phyloP scores from a whole-genome alignment of 2,888 invertebrate genomes.

The Pollenia angustigena region DNA sequence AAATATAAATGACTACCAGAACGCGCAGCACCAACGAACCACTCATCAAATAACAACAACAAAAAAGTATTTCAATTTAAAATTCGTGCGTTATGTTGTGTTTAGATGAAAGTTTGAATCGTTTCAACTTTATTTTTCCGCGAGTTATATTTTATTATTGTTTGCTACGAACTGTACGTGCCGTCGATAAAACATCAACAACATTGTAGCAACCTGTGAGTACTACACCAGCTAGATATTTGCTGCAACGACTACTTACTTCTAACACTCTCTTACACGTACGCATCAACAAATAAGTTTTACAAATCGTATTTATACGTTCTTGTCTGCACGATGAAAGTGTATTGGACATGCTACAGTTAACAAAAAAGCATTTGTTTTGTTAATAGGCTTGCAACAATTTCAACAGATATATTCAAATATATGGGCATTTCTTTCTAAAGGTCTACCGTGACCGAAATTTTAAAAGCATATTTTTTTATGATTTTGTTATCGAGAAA shows the following conservation, averaged over 20 bases:
- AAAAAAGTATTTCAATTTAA: constrained; percentile 43
- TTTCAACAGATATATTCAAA: too few relatives aligned
- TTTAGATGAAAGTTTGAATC: constrained; percentile 2
- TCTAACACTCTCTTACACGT: constrained; percentile 24
- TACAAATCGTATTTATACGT: constrained; percentile 23
- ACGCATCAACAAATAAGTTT: constrained; percentile 37
- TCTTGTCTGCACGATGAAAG: background rate
- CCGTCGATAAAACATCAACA: constrained; percentile 37
- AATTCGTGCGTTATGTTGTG: constrained; percentile 45
- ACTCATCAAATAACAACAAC: background rate
- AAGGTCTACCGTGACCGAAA: too few relatives aligned
- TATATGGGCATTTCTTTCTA: too few relatives aligned
- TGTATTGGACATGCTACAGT: too few relatives aligned
- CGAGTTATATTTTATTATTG: constrained; percentile 4
- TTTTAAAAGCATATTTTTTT: too few relatives aligned
- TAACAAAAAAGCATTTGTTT: too few relatives aligned
- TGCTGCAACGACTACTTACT: background rate
- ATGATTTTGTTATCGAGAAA: too few relatives aligned
- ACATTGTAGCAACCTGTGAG: constrained; percentile 4
- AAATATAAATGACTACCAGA: constrained; percentile 39
- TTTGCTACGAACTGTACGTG: constrained; percentile 45
- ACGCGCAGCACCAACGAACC: background rate
- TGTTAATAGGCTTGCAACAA: too few relatives aligned
- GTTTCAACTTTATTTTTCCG: constrained; percentile 25
- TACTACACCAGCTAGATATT: background rate